Evolutionary conservation across 2,888 invertebrate species (phyloP).

Genomic region (Archips xylosteana): DNA sequence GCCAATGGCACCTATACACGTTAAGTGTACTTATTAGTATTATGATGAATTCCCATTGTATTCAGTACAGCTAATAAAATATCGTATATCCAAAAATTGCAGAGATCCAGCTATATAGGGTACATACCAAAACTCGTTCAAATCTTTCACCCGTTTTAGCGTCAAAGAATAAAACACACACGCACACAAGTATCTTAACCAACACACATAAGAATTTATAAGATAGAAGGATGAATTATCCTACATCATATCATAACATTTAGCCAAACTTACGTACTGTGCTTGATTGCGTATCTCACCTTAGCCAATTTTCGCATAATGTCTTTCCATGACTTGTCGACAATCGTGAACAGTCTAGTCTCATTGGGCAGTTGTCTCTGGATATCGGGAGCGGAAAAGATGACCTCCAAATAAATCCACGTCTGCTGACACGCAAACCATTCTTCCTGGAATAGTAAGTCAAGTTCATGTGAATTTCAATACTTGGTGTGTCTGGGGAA

Average conservation of each 20-base stretch:
- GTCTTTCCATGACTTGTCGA: conserved; percentile 96
- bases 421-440: conserved; percentile 95
- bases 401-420: conserved; percentile 98
- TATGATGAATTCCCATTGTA: neutral
- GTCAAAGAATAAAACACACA: too few species aligned
- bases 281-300: conserved; percentile 64
- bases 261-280: neutral
- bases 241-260: too few species aligned
- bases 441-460: conserved; percentile 88
- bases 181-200: too few species aligned
- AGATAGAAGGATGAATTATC: too few species aligned
- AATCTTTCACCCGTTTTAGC: too few species aligned
- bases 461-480: neutral
- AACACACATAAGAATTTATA: too few species aligned
- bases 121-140: too few species aligned
- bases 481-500: too few species aligned
- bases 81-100: too few species aligned
- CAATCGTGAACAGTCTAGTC: conserved; percentile 93
- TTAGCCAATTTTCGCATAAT: conserved; percentile 93
- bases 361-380: conserved; percentile 96
- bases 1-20: conserved; percentile 89
- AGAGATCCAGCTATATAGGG: too few species aligned
- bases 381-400: conserved; percentile 97
- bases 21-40: too few species aligned
- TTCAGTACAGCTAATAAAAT: neutral